A percentile compares a stretch with the other conserved stretches of the same genome.
Conservation (phyloP, 2,888 invertebrate genomes). For the Lasioglossum calceatum region DNA sequence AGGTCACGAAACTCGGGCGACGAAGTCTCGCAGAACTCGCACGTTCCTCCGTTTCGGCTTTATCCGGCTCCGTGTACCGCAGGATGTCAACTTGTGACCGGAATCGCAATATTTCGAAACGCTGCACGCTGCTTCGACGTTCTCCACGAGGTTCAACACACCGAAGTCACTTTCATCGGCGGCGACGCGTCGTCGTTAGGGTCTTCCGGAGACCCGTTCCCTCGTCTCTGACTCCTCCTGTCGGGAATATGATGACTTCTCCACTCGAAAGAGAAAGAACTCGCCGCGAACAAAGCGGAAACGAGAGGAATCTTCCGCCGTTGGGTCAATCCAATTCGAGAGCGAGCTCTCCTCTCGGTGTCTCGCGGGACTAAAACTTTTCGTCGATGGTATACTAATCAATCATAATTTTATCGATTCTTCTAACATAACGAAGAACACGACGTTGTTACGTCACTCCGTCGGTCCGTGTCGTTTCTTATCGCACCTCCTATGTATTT, state of each 20-base stretch:
- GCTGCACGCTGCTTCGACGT: slow-evolving; percentile 50
- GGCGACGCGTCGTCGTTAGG: slow-evolving; percentile 37
- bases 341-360: background rate
- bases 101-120: slow-evolving; percentile 68
- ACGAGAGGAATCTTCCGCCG: background rate
- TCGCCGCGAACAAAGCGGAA: background rate
- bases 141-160: slow-evolving; percentile 58
- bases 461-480: too few relatives aligned
- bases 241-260: background rate
- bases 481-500: too few relatives aligned
- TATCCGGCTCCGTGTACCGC: slow-evolving; percentile 19
- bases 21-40: slow-evolving; percentile 53
- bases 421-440: background rate
- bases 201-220: slow-evolving; percentile 3
- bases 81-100: slow-evolving; percentile 65
- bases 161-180: slow-evolving; percentile 24
- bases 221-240: background rate
- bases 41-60: slow-evolving; percentile 57
- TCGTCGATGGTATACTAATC: background rate
- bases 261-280: slow-evolving; percentile 5
- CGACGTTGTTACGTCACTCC: background rate
- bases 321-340: slow-evolving; percentile 1
- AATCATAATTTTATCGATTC: background rate
- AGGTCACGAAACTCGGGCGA: slow-evolving; percentile 49
- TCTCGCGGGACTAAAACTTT: background rate